Base-by-base conservation (phyloP, 2,113 vertebrate species). In the Urocolius indicus region DNA sequence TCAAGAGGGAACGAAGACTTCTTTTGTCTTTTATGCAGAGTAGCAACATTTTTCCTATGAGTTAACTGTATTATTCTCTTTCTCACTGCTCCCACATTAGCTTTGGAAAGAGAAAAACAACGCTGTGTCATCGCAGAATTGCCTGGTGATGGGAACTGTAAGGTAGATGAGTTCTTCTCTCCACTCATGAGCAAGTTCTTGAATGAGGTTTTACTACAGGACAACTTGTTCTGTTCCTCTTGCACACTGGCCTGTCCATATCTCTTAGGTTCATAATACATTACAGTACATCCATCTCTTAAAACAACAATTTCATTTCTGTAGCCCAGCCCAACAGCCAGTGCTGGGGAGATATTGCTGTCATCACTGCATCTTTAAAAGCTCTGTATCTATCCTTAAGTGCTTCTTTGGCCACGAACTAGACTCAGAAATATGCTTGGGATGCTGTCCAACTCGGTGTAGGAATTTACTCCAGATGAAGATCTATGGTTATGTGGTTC, bases 171-270 rank as follows among this genome's bases (percentile, higher is more conserved):
- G 94, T 96, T 95, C 87, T 90, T 78, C 82, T 93, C 58, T 96
- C 84, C 94, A 95, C 84, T 69, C 94, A 73, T 94, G 80, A 93
- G 87, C 95, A 93, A 89, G 62, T 94, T 93, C 49, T 68, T 87
- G 85, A 96, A 93, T 93, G 90, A 96, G 43, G 51, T 96, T 96
- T 96, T 96, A 93, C 83, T 84, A 74, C 94, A 94, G 91, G 81
- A 74, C 74, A 45, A 34, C 65, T 93, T 21, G 0, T 73, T 94
- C 77, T 74, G 34, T 92, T 95, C 81, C 51, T 92, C 58, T 78
- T 87, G 71, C 63, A 66, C 2, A 1, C 74, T 71, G 82, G 46
- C 41, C 79, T 95, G 79, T 95, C 94, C 43, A 5, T 73, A n/a
- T 74, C 80, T 89, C 55, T 95, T 74, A 94, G 69, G 26, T 76